phyloP scores from a whole-genome alignment of 2,113 vertebrate species.

The Oophaga pumilio region DNA sequence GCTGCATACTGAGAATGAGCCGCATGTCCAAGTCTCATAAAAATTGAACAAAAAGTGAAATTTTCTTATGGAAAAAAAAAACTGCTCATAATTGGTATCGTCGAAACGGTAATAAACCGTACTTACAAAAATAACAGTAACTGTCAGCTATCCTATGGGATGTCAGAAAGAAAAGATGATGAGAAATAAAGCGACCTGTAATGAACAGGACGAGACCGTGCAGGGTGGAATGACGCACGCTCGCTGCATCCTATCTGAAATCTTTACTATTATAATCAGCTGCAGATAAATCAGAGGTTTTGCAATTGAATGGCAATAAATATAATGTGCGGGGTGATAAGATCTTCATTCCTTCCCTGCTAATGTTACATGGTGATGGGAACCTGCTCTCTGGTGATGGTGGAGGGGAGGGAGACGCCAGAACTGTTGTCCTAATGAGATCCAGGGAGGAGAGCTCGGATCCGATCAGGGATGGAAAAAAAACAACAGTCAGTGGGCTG shows the following conservation, averaged over 20 bases:
- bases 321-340: background rate
- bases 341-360: background rate
- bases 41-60: too few relatives aligned
- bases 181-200: too few relatives aligned
- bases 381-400: background rate
- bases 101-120: too few relatives aligned
- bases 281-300: conserved; percentile 4
- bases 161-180: too few relatives aligned
- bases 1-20: too few relatives aligned
- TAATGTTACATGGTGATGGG: background rate
- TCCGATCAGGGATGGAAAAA: background rate
- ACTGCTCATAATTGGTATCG: too few relatives aligned
- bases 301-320: background rate
- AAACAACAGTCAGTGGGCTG: background rate
- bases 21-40: too few relatives aligned
- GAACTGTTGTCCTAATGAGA: background rate
- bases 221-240: background rate
- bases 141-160: too few relatives aligned
- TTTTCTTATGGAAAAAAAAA: too few relatives aligned
- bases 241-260: background rate
- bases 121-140: too few relatives aligned
- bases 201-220: background rate
- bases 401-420: background rate
- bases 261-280: background rate
- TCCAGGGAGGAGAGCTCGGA: background rate